Percentiles rank a stretch among this genome's conserved stretches.
These are phyloP conservation scores for Paracanthobrama guichenoti DNA, from an alignment of 2,113 vertebrate species.

Conservation along the genomic window DNA sequence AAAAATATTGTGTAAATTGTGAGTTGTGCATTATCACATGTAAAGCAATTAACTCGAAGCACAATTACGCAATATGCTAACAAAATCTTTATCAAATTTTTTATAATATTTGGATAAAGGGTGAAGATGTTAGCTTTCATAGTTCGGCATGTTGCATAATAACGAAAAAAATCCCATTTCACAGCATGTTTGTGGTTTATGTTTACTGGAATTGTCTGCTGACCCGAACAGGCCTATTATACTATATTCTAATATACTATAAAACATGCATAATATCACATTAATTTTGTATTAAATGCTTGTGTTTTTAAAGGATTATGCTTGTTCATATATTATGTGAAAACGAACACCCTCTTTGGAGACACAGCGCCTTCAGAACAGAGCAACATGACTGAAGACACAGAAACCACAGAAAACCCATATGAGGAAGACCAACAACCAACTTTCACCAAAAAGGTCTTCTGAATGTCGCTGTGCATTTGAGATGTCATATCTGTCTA, in stretches of 20 bases:
- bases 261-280: neutral
- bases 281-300: neutral
- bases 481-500: neutral
- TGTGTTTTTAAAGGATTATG: slow-evolving; percentile 67
- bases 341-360: slow-evolving; percentile 13
- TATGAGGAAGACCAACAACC: neutral
- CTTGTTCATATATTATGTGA: slow-evolving; percentile 74
- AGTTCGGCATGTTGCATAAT: no score
- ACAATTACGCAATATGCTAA: no score
- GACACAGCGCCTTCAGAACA: neutral
- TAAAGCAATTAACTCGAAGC: no score
- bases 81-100: no score
- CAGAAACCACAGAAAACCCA: slow-evolving; percentile 53
- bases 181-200: no score
- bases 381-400: neutral
- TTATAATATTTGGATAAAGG: no score
- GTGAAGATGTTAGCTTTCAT: no score
- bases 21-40: no score
- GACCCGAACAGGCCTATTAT: no score
- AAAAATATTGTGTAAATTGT: no score
- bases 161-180: no score
- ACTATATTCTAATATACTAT: neutral
- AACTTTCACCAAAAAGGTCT: neutral
- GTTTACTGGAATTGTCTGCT: no score
- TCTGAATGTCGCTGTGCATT: neutral